A percentile compares a stretch with the other conserved stretches of the same genome.
Conservation (phyloP, 2,113 vertebrate genomes). For the Mormoops blainvillei region DNA sequence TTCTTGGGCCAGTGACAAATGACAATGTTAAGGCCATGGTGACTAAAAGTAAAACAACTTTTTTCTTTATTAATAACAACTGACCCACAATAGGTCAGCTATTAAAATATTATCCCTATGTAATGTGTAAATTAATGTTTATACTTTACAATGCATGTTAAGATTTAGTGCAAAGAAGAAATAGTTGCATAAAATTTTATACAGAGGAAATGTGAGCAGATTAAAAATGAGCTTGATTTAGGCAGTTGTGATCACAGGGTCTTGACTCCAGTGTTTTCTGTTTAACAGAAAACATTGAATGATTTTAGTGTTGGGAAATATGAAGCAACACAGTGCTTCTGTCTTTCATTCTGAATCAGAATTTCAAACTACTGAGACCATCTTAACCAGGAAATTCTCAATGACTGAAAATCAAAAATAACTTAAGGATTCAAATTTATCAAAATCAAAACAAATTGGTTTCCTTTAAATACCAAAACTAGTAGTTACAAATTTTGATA, state of each 20-base stretch:
- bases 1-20: background rate
- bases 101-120: background rate
- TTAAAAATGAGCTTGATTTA: background rate
- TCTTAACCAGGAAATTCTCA: background rate
- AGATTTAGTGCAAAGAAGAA: background rate
- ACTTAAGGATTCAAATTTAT: background rate
- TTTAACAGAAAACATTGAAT: background rate
- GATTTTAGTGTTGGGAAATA: background rate
- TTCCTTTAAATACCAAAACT: background rate
- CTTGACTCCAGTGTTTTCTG: background rate
- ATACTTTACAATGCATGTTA: background rate
- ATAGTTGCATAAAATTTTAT: background rate
- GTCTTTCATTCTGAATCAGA: background rate
- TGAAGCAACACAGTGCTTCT: background rate
- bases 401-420: background rate
- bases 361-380: background rate
- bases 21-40: background rate
- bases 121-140: background rate
- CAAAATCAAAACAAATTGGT: background rate
- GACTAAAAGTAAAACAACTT: background rate
- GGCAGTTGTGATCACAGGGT: background rate
- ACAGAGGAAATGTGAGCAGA: background rate
- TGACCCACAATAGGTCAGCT: background rate
- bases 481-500: background rate
- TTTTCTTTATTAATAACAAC: conserved; percentile 23